Evolutionary conservation across 2,888 invertebrate genomes (phyloP), one percentile per base, ranked within the genome.

Genomic region (Allolobophora icterica): DNA sequence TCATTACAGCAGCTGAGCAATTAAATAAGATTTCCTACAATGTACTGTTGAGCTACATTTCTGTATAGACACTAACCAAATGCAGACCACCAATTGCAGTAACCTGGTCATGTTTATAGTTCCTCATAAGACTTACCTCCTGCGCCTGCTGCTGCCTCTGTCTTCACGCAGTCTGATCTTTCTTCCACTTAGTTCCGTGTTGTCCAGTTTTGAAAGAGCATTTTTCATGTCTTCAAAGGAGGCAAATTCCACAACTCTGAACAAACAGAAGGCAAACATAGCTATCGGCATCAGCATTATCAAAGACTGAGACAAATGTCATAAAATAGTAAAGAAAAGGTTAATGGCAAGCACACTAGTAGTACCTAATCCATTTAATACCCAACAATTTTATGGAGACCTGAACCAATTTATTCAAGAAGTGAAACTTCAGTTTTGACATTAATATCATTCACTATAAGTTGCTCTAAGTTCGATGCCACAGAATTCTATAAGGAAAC

Each of bases 171-270:
- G 90, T 30, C 90, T 52, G 89, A 91, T 91, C 42, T 90, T 90
- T 24, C 91, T 89, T 30, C 91, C 91, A 83, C 90, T 90, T n/a
- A 91, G 89, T 34, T 91, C 91, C 11, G 89, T 89, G 38, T 89
- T 87, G 89, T 91, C 91, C 38, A 91, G 89, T 42, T 91, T 91
- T 19, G 90, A 45, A 42, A 91, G 71, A 40, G 90, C 91, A 89
- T 90, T 91, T 45, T 90, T 91, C 91, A 91, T 91, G 89, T 91
- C 91, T 33, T 89, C 90, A 33, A 90, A 24, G 33, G 91, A 90
- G n/a, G 90, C 91, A 90, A 91, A 91, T 71, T 91, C 91, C 33
- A 90, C 91, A 40, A 91, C 89, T 30, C 91, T 91, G 45, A 35
- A 40, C 13, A 13, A 38, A 24, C 21, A 24, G 30, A 35, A 33